Base-by-base conservation (phyloP, 2,888 invertebrate genomes). In the Drosophila putrida region DNA sequence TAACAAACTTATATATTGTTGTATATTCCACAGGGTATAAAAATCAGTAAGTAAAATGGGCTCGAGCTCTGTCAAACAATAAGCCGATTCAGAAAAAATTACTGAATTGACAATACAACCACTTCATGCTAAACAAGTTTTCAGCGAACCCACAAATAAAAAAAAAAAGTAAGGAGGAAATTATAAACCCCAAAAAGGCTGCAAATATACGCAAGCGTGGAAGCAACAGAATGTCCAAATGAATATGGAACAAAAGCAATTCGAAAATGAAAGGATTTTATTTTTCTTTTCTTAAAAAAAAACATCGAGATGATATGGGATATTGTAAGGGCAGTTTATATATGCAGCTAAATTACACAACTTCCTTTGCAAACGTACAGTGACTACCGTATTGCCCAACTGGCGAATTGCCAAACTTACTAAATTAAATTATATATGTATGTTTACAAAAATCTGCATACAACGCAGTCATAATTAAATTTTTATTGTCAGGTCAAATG, bases 201-300 rank as follows among this genome's bases (percentile, higher is more conserved):
- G 8, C 4, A 31, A 31, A 31, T 6, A 31, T 8, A 5, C 31
- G 31, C 33, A 77, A 50, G 66, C 73, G 75, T 70, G 69, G 73
- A 71, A 62, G 57, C 68, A 69, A 66, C 79, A 79, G 79, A 78
- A 80, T 80, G 67, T 55, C 31, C 35, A 59, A 59, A 46, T 61
- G 38, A 75, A 78, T 68, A 46, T 73, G 62, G 63, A 71, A 78
- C 78, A 79, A 73, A 79, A 71, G 78, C 71, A 69, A 71, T 74
- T 71, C 75, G 60, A 78, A 80, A 80, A 64, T 69, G 78, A 80
- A 80, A 80, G 75, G 75, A 69, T 80, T 77, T 78, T 80, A 73
- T 80, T 63, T 41, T 71, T 78, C 69, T 39, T 66, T 75, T 65
- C 66, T 72, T 50, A 8, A 36, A 44, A 44, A n/a, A n/a, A n/a